These are phyloP conservation scores for Aphis craccivora DNA, from an alignment of 1,140 invertebrate species.

Conservation along the genomic window DNA sequence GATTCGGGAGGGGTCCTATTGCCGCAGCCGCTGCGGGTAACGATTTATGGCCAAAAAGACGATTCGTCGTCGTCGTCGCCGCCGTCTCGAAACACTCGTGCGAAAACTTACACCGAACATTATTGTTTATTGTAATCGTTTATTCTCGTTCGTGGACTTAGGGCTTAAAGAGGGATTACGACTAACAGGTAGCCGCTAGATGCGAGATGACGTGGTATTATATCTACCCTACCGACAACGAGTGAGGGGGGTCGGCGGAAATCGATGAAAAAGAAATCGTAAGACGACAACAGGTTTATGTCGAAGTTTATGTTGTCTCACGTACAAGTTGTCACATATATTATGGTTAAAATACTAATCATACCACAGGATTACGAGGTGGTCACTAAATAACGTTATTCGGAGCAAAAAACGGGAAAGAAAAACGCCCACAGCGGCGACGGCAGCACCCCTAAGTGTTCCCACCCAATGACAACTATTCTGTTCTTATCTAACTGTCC, in stretches of 20 bases:
- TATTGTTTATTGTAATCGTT: neutral
- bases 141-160: neutral
- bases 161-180: neutral
- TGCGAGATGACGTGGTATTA: neutral
- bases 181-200: neutral
- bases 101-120: neutral
- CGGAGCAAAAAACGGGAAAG: neutral
- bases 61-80: neutral
- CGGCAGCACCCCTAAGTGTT: neutral
- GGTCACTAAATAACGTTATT: neutral
- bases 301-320: neutral
- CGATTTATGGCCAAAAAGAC: conserved; percentile 17
- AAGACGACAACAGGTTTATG: neutral
- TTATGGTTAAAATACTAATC: neutral
- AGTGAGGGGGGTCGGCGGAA: no score
- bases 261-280: neutral
- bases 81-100: neutral
- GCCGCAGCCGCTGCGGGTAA: neutral
- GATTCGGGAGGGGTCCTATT: neutral
- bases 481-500: neutral
- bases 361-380: neutral
- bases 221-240: neutral
- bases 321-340: neutral
- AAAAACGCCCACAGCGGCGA: neutral
- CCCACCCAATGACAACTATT: neutral